phyloP scores from a whole-genome alignment of 2,113 vertebrate species.

The Barbus barbus region DNA sequence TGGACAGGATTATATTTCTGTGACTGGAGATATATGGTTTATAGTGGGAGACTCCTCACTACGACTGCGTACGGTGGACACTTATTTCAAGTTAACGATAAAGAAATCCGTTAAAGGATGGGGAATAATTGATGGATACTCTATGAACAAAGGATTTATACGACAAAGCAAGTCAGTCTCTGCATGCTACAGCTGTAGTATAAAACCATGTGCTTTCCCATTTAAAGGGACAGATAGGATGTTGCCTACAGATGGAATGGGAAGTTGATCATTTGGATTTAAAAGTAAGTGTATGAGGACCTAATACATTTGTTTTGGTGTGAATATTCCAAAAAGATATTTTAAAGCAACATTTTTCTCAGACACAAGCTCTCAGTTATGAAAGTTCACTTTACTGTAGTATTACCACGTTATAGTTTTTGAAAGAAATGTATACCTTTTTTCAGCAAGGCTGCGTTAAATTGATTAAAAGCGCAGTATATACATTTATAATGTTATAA shows the following conservation, averaged over 20 bases:
- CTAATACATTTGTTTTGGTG: neutral
- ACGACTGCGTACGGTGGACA: neutral
- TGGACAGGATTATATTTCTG: neutral
- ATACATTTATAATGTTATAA: too few species aligned
- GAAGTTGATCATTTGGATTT: conserved; percentile 52
- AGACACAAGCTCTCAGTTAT: neutral
- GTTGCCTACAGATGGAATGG: conserved; percentile 48
- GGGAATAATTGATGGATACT: conserved; percentile 51
- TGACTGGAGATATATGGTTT: neutral
- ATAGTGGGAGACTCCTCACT: neutral
- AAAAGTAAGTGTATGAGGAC: conserved; percentile 67
- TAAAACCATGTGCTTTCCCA: conserved; percentile 63
- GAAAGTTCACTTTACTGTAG: neutral
- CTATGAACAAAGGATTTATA: conserved; percentile 65
- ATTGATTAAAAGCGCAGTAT: too few species aligned
- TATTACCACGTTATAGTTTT: too few species aligned
- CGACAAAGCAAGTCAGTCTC: conserved; percentile 55
- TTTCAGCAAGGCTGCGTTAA: too few species aligned
- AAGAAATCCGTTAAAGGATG: neutral
- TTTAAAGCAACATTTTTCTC: neutral
- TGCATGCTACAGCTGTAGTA: conserved; percentile 46
- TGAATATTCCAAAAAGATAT: neutral
- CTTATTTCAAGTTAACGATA: neutral
- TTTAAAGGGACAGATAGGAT: conserved; percentile 63
- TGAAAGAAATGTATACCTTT: neutral